phyloP scores from a whole-genome alignment of 2,888 invertebrate species.

The Pheosia gnoma region DNA sequence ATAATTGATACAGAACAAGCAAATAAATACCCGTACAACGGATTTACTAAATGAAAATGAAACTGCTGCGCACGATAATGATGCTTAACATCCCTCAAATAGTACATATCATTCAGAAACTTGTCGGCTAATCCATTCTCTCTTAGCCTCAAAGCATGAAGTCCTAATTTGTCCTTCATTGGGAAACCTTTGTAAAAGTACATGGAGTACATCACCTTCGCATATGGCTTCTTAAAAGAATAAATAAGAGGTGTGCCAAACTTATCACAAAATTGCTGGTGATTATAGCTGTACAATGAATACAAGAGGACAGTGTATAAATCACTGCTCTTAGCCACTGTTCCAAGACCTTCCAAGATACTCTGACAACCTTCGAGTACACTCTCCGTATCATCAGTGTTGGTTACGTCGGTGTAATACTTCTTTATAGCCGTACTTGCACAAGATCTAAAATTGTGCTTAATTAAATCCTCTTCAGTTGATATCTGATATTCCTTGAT shows the following conservation, averaged over 20 bases:
- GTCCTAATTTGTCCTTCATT: conserved; percentile 5
- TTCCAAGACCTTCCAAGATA: background rate
- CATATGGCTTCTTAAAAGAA: conserved; percentile 10
- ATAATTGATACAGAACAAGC: conserved; percentile 4
- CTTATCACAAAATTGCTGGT: conserved; percentile 1
- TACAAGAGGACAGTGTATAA: conserved; percentile 1
- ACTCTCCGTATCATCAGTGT: background rate
- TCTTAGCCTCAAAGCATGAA: conserved; percentile 10
- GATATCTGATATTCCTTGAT: conserved; percentile 46
- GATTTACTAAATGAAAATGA: background rate
- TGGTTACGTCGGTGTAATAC: conserved; percentile 4
- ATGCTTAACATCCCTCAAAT: background rate
- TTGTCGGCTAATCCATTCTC: conserved; percentile 15
- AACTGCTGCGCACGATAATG: background rate
- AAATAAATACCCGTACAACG: conserved; percentile 5
- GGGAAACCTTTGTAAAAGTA: conserved; percentile 25
- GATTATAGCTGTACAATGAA: background rate
- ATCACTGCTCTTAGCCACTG: background rate
- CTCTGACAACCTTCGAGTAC: background rate
- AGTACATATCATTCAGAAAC: conserved; percentile 6
- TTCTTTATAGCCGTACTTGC: conserved; percentile 27
- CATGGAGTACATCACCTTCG: conserved; percentile 4
- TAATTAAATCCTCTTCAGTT: conserved; percentile 37
- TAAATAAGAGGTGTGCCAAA: conserved; percentile 9
- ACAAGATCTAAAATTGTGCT: conserved; percentile 44